Evolutionary conservation across 1,140 invertebrate species (phyloP).

Genomic region (Halictus rubicundus): DNA sequence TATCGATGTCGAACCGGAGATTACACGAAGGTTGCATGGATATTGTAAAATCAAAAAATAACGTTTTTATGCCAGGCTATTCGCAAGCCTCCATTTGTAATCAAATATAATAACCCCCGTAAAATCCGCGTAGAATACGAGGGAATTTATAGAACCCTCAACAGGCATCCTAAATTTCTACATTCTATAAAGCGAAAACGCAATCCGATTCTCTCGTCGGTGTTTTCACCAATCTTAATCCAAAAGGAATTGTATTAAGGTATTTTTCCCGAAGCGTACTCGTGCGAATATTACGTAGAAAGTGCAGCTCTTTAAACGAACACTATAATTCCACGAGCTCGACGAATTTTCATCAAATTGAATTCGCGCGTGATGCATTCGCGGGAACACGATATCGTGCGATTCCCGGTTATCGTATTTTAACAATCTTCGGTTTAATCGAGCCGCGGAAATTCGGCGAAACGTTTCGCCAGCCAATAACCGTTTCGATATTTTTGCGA

Average conservation of each 20-base stretch:
- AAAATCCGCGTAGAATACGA: not conserved
- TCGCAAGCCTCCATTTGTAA: not conserved
- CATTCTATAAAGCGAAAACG: not conserved
- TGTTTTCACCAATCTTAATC: no score
- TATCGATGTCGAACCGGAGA: no score
- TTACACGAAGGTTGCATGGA: no score
- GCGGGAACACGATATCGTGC: not conserved
- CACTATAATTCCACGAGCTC: not conserved
- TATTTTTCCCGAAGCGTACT: no score
- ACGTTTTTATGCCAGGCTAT: not conserved
- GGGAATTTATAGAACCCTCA: not conserved
- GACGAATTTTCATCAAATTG: not conserved
- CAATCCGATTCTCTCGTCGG: no score
- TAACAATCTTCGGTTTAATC: not conserved
- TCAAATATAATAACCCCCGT: not conserved
- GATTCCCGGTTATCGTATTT: not conserved
- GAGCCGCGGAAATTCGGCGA: not conserved
- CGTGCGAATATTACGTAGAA: no score
- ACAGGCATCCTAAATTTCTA: not conserved
- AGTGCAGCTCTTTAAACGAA: not conserved
- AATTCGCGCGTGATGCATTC: not conserved
- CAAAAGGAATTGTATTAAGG: no score
- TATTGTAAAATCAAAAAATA: not conserved
- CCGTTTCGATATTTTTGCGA: slow-evolving; percentile 25
- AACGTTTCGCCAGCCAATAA: slow-evolving; percentile 27